These are phyloP conservation scores for Bombyx huttoni DNA, from an alignment of 2,888 invertebrate genomes.

Conservation along the genomic window DNA sequence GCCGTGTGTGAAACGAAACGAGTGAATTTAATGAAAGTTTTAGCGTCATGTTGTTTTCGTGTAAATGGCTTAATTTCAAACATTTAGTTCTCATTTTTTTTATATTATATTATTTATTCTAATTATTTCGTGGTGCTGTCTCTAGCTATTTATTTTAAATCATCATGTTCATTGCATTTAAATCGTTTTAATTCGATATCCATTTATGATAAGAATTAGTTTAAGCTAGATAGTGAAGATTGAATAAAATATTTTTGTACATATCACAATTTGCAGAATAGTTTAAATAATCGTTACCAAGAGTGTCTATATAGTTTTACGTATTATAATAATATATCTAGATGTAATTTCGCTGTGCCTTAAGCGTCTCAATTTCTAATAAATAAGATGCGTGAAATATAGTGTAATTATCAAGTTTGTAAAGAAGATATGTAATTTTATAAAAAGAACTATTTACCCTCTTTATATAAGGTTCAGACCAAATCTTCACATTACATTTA, in stretches of 20 bases:
- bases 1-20: conserved; percentile 8
- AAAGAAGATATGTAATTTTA: conserved; percentile 47
- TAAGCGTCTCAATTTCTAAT: conserved; percentile 70
- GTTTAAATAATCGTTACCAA: conserved; percentile 52
- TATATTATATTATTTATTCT: conserved; percentile 13
- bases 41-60: conserved; percentile 16
- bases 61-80: conserved; percentile 6
- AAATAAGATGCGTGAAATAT: conserved; percentile 44
- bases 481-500: conserved; percentile 22
- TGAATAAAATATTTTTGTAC: conserved; percentile 67
- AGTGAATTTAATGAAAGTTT: conserved; percentile 18
- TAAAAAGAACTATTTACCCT: conserved; percentile 48
- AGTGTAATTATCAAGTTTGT: conserved; percentile 51
- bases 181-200: conserved; percentile 6
- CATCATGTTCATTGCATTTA: conserved; percentile 11
- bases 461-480: conserved; percentile 29
- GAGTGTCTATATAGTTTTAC: conserved; percentile 50
- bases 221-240: conserved; percentile 41
- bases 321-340: conserved; percentile 33
- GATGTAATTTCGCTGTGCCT: conserved; percentile 68
- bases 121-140: conserved; percentile 17
- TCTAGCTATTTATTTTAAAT: conserved; percentile 7
- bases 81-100: not conserved
- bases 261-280: conserved; percentile 64
- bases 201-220: conserved; percentile 13